Percentiles rank a stretch among this genome's conserved stretches.
phyloP scores from a whole-genome alignment of 1,140 invertebrate genomes.

The Drosophila sp. region DNA sequence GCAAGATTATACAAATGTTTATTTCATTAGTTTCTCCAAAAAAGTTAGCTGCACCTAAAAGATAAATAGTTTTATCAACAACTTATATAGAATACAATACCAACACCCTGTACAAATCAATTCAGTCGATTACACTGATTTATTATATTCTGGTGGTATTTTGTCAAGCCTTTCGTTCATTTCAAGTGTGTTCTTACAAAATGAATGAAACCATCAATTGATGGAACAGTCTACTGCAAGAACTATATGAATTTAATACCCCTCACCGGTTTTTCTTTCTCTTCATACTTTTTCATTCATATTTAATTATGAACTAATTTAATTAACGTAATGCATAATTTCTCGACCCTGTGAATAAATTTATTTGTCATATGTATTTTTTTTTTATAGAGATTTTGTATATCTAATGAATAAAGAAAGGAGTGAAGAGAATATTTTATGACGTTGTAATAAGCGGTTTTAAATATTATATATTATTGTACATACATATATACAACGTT shows the following conservation, averaged over 20 bases:
- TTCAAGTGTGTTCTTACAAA: background rate
- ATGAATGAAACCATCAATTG: background rate
- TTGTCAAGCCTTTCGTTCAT: background rate
- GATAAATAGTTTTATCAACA: background rate
- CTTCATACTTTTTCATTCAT: background rate
- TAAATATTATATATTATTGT: conserved; percentile 26
- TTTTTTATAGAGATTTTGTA: conserved; percentile 15
- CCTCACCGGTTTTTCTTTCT: background rate
- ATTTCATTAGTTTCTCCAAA: background rate
- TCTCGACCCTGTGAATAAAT: conserved; percentile 59
- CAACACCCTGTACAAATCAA: background rate
- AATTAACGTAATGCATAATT: conserved; percentile 2
- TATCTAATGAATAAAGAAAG: background rate
- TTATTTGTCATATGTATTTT: conserved; percentile 27
- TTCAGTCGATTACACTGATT: background rate
- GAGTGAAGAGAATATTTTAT: conserved; percentile 3
- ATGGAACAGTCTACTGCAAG: background rate
- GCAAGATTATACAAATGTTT: background rate
- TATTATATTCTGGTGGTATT: background rate
- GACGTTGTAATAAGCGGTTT: conserved; percentile 7
- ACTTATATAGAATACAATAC: background rate
- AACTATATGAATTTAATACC: background rate
- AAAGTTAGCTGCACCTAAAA: background rate
- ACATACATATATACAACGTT: conserved; percentile 17
- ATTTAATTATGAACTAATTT: conserved; percentile 13